phyloP scores from a whole-genome alignment of 2,888 invertebrate species.

The Papilio demoleus region DNA sequence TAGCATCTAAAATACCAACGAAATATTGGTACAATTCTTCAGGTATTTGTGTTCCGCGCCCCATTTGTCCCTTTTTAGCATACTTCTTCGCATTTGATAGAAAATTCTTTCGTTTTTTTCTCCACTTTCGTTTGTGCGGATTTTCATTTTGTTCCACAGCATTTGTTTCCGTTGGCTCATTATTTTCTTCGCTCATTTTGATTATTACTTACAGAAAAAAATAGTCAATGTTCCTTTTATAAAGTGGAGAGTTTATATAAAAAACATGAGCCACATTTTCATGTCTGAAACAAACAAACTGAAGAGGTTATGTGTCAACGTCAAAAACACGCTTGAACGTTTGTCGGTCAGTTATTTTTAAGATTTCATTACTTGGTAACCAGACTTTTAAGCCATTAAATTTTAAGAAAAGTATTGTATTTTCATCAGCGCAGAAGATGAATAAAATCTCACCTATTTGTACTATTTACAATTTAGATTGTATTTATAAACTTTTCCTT shows the following conservation, averaged over 20 bases:
- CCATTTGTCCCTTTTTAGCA: constrained; percentile 88
- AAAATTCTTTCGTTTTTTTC: constrained; percentile 86
- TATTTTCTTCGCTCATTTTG: constrained; percentile 55
- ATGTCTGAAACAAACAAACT: constrained; percentile 1
- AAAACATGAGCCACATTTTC: constrained; percentile 7
- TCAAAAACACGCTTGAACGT: constrained; percentile 35
- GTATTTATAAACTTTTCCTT: no score
- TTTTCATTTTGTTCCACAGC: constrained; percentile 46
- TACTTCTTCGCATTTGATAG: constrained; percentile 89
- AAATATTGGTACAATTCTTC: constrained; percentile 91
- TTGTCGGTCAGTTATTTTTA: no score
- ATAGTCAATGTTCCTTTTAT: not conserved
- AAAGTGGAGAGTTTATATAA: not conserved
- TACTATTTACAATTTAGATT: no score
- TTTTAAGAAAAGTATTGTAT: no score
- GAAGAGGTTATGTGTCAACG: constrained; percentile 31
- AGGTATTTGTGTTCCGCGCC: constrained; percentile 87
- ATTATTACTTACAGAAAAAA: not conserved
- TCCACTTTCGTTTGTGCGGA: constrained; percentile 72
- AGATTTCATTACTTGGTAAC: not conserved
- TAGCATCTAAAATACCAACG: constrained; percentile 88
- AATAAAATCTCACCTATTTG: no score
- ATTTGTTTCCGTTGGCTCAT: constrained; percentile 49
- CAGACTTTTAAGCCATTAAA: not conserved
- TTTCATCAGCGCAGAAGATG: no score